Conservation (phyloP, 2,797 vertebrate species). For the Cyprinella venusta region DNA sequence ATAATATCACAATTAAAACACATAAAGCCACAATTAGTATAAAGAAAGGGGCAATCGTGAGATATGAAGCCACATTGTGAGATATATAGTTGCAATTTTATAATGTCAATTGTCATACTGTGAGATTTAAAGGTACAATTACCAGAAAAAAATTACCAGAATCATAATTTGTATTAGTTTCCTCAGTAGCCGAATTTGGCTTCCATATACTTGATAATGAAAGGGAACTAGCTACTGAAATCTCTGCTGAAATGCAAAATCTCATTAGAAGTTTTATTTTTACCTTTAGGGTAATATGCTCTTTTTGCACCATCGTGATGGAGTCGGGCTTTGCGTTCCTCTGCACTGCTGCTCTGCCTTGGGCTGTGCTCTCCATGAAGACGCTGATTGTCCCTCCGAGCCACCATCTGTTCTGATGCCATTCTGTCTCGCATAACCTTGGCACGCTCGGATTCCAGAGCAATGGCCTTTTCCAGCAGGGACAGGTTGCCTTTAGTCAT, state of each 20-base stretch:
- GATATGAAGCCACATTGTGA: background rate
- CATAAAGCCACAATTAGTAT: background rate
- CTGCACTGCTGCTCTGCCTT: conserved; percentile 84
- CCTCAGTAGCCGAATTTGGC: background rate
- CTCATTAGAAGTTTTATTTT: conserved; percentile 52
- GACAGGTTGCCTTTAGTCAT: conserved; percentile 98
- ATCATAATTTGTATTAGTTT: no score
- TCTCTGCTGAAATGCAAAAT: conserved; percentile 16
- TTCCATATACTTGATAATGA: background rate
- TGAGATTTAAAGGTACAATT: background rate
- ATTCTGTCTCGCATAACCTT: conserved; percentile 96
- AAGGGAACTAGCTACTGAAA: conserved; percentile 6
- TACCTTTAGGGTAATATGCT: conserved; percentile 98
- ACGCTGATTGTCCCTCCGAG: conserved; percentile 81
- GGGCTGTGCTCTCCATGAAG: conserved; percentile 86
- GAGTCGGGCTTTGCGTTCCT: conserved; percentile 90
- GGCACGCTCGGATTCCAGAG: conserved; percentile 92
- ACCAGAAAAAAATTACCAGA: background rate
- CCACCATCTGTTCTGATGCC: conserved; percentile 81
- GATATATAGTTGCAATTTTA: background rate
- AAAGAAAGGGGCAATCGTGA: background rate
- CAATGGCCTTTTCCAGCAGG: conserved; percentile 97
- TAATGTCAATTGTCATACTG: background rate
- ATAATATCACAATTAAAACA: background rate
- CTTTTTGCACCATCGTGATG: conserved; percentile 92